Base-by-base conservation (phyloP, 2,113 vertebrate species). In the Etheostoma spectabile region DNA sequence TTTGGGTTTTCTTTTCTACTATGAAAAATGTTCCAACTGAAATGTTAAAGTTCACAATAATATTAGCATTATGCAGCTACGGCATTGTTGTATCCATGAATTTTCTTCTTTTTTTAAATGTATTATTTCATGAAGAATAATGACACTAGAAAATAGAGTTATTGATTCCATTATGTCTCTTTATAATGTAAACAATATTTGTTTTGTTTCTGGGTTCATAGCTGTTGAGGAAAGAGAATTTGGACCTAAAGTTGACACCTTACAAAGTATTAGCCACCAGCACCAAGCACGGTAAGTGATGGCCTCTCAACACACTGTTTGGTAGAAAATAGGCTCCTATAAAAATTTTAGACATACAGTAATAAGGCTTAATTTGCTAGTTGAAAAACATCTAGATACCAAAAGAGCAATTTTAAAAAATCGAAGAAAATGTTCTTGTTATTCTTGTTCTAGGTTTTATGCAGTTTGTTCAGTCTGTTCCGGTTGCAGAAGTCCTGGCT, bases 391-490 rank as follows among this genome's bases (percentile, higher is more conserved):
- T 51, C 38, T 12, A 52, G 21, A 24, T 22, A 10, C 12, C 35
- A 14, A 69, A 22, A 69, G 19, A 72, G 48, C 8, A 69, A 35
- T 24, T 24, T n/a, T 5, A 10, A 38, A 45, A 35, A 46, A 59
- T 4, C 35, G 7, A 8, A 38, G 38, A 42, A 42, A 42, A 38
- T 38, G 35, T 35, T 35, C n/a, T n/a, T n/a, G n/a, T 8, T 8
- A 38, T 63, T 60, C 7, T 73, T 51, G 2, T 77, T 80, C 6
- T 87, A 99, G 98, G 98, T 65, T 99, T 99, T 87, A 99, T 99
- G 98, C 98, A 99, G 93, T 99, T 99, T 87, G 97, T 99, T 80
- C 98, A 99, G 83, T 99, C 98, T 0, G 98, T 99, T 70, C 98
- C 98, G 33, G 98, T 99, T 10, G 98, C 98, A 55, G 98, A 99